Conservation (phyloP, 2,113 vertebrate species). For the Pipra filicauda region DNA sequence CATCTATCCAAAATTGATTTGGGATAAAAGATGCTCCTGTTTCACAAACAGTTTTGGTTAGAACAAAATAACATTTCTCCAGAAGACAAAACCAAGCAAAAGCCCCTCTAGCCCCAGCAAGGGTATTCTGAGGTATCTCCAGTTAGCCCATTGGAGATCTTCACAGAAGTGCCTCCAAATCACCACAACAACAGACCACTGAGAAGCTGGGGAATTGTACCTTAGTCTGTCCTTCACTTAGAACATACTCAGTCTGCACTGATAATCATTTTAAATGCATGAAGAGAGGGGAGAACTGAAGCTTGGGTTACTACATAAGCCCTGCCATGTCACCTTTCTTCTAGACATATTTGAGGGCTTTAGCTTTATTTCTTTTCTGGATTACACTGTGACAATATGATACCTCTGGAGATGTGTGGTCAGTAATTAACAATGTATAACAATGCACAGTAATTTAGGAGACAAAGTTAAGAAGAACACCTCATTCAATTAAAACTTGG, state of each 20-base stretch:
- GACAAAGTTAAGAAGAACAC: conserved; percentile 20
- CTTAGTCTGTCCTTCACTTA: not conserved
- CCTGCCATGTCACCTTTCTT: not conserved
- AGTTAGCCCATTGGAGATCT: not conserved
- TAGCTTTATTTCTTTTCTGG: not conserved
- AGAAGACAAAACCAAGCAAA: not conserved
- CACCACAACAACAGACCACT: not conserved
- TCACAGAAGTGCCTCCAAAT: not conserved
- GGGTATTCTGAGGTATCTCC: not conserved
- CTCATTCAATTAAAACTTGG: conserved; percentile 50
- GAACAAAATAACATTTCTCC: not conserved
- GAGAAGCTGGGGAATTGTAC: not conserved
- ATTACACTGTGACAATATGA: not conserved
- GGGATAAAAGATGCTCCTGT: not conserved
- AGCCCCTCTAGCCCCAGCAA: not conserved
- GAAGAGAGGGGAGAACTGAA: not conserved
- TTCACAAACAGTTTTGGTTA: not conserved
- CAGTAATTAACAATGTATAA: conserved; percentile 35
- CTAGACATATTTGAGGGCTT: not conserved
- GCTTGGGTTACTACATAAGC: not conserved
- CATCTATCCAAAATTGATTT: not conserved
- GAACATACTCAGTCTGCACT: not conserved
- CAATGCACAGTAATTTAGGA: conserved; percentile 16
- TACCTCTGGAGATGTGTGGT: not conserved
- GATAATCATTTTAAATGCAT: not conserved